Evolutionary conservation across 2,113 vertebrate species (phyloP).

Genomic region (Sylvietta virens): DNA sequence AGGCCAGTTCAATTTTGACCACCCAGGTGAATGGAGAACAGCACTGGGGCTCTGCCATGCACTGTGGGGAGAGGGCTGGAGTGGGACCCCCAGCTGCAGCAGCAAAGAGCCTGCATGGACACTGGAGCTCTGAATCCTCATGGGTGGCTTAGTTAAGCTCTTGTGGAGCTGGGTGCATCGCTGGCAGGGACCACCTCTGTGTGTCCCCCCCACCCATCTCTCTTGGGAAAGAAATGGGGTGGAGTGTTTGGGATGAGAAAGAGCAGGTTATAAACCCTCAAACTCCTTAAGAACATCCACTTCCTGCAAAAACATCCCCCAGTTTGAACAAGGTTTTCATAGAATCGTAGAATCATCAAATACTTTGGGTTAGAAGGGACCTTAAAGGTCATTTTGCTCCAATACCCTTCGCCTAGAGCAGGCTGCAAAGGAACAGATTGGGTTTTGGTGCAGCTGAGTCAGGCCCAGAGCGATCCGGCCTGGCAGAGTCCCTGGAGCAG

Average conservation of each 20-base stretch:
- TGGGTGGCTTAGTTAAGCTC: neutral
- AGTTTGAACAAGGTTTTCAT: neutral
- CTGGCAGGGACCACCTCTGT: neutral
- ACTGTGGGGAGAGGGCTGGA: neutral
- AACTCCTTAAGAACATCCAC: neutral
- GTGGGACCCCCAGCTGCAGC: neutral
- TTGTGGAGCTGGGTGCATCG: neutral
- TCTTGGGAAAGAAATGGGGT: neutral
- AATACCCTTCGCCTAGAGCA: neutral
- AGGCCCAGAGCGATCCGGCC: neutral
- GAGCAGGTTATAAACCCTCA: neutral
- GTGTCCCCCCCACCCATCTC: neutral
- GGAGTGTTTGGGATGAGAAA: neutral
- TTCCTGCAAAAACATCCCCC: neutral
- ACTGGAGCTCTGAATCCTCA: neutral
- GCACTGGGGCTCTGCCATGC: rapidly evolving
- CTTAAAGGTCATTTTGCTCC: neutral
- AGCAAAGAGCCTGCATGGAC: neutral
- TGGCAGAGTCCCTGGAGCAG: neutral
- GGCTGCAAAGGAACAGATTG: neutral
- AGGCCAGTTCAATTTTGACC: constrained; percentile 98
- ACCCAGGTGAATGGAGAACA: constrained; percentile 82
- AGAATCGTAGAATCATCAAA: neutral
- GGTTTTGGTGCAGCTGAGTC: neutral
- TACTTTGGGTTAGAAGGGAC: neutral